A percentile compares a stretch with the other conserved stretches of the same genome.
Evolutionary conservation across 2,888 invertebrate species (phyloP).

Genomic region (Mesorhabditis belari): DNA sequence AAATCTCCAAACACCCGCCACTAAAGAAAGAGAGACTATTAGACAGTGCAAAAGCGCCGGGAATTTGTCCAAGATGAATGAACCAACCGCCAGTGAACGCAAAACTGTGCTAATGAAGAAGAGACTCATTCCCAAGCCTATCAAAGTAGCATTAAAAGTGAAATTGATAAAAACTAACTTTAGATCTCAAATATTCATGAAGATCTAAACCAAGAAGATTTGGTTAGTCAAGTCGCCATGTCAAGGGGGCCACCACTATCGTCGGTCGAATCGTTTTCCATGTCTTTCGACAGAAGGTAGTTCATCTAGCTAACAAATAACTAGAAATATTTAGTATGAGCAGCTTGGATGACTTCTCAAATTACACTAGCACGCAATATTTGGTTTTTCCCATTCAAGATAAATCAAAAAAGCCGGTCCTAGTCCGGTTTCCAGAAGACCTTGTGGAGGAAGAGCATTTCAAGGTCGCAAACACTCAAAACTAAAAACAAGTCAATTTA

Average conservation of each 20-base stretch:
- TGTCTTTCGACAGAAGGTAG: background rate
- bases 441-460: conserved; percentile 22
- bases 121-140: no score
- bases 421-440: conserved; percentile 38
- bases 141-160: no score
- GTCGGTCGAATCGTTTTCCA: background rate
- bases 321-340: conserved; percentile 16
- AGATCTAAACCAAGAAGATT: no score
- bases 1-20: no score
- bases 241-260: background rate
- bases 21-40: background rate
- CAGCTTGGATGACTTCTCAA: conserved; percentile 29
- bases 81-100: background rate
- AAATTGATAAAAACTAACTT: no score
- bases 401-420: conserved; percentile 27
- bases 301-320: background rate
- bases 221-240: background rate
- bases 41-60: conserved; percentile 9
- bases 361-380: conserved; percentile 38
- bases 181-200: no score
- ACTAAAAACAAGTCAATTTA: background rate
- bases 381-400: conserved; percentile 36
- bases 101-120: background rate
- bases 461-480: background rate
- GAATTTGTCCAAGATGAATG: conserved; percentile 6